Base-by-base conservation (phyloP, 2,113 vertebrate species). In the Candoia aspera region DNA sequence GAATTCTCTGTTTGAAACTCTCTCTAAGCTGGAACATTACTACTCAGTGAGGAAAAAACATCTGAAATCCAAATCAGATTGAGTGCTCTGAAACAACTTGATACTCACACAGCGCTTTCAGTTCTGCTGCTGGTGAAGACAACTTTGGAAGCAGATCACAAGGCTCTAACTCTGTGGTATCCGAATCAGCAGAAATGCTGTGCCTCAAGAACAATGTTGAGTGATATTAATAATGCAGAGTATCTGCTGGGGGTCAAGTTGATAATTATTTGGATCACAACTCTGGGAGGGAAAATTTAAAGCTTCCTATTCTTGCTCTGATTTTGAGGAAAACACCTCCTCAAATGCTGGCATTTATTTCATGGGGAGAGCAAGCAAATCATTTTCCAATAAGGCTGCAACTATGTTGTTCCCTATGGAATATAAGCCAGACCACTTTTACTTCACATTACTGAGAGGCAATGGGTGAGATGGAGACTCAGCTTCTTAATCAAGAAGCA, bases 131-230 rank as follows among this genome's bases (percentile, higher is more conserved):
- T 37, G 54, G 37, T 83, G 73, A 95, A 93, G 90, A 89, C 90
- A 92, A 94, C 93, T 79, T 6, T 92, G 89, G 53, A 91, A 94
- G 88, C 91, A 95, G 92, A 93, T 95, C 93, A 90, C 95, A 55
- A 15, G 57, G 86, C 59, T 57, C 33, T 60, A 64, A 59, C 42
- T 85, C 84, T 85, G 73, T 0, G 0, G 62, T 87, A 0, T 0
- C 13, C 23, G 91, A 91, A 92, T 54, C 88, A 62, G 42, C 13
- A 33, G 6, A 57, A 64, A 26, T 87, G 84, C 24, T 86, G 87
- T 84, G 93, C 23, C 55, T 83, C 92, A 90, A 64, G 91, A 3
- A 42, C 23, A 88, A 79, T 19, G 21, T 12, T 33, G 33, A 60
- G 33, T 42, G 33, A 88, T 42, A 59, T 46, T 46, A 60, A 60